Evolutionary conservation across 2,113 vertebrate genomes (phyloP).

Genomic region (Pangasianodon gigas): DNA sequence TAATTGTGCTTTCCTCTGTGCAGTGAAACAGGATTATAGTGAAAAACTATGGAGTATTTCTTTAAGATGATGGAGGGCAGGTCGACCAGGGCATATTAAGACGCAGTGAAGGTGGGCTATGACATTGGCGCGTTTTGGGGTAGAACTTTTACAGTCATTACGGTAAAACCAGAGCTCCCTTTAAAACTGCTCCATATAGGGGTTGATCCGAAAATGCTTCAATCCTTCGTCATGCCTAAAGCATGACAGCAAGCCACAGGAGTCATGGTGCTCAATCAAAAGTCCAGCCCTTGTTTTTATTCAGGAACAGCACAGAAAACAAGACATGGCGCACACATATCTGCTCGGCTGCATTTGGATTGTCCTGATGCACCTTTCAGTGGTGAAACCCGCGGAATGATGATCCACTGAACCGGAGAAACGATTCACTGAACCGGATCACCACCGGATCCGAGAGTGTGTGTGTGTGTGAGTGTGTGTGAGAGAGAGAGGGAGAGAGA

Average conservation of each 20-base stretch:
- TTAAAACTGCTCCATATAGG: conserved; percentile 64
- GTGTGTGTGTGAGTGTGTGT: background rate
- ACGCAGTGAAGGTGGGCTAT: conserved; percentile 24
- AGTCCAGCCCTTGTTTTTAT: background rate
- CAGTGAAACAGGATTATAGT: background rate
- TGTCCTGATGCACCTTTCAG: conserved; percentile 61
- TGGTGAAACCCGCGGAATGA: conserved; percentile 75
- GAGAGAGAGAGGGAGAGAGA: too few species aligned
- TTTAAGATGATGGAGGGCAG: conserved; percentile 10
- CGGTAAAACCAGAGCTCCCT: conserved; percentile 70
- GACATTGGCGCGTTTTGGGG: conserved; percentile 54
- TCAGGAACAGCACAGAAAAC: background rate
- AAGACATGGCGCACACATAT: background rate
- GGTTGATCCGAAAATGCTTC: conserved; percentile 60
- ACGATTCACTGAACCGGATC: conserved; percentile 75
- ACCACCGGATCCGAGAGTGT: background rate
- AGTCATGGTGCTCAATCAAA: background rate
- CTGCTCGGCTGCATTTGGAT: background rate
- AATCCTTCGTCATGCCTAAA: conserved; percentile 49
- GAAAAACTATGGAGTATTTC: background rate
- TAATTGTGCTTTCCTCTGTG: background rate
- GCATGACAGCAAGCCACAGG: conserved; percentile 19
- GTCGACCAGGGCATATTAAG: background rate
- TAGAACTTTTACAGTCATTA: conserved; percentile 64
- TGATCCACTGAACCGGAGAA: conserved; percentile 74